phyloP scores from a whole-genome alignment of 2,113 vertebrate genomes.

The Drymodes brunneopygia region DNA sequence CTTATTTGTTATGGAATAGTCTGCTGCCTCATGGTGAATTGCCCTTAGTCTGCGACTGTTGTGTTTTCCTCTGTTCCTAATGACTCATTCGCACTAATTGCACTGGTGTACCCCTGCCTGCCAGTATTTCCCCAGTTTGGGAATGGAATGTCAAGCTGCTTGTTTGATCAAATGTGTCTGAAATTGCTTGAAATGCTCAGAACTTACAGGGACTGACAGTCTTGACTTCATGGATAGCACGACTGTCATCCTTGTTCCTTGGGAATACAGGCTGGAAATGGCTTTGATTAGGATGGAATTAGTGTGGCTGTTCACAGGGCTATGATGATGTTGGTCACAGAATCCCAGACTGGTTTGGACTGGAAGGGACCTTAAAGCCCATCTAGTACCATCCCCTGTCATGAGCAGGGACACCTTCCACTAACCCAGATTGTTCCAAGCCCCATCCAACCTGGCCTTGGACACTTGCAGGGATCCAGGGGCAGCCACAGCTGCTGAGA shows the following conservation, averaged over 20 bases:
- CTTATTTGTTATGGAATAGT: not conserved
- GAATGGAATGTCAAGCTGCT: not conserved
- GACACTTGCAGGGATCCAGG: not conserved
- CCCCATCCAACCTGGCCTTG: fast-evolving
- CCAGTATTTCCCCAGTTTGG: not conserved
- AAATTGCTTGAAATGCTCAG: not conserved
- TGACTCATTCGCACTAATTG: not conserved
- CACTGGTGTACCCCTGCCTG: not conserved
- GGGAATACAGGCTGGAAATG: not conserved
- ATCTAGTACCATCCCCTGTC: not conserved
- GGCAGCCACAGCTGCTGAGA: not conserved
- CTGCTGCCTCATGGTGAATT: not conserved
- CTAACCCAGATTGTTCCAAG: not conserved
- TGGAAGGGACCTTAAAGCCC: not conserved
- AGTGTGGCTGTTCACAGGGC: not conserved
- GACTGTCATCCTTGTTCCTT: not conserved
- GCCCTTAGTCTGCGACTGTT: not conserved
- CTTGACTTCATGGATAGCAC: not conserved
- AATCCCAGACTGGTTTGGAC: not conserved
- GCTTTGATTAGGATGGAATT: not conserved
- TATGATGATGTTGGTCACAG: not conserved
- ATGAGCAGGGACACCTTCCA: not conserved
- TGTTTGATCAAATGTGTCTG: not conserved
- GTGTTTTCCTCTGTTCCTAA: not conserved
- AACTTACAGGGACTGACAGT: not conserved